A percentile compares a stretch with the other conserved stretches of the same genome.
phyloP scores from a whole-genome alignment of 2,888 invertebrate genomes.

The Lymantria dispar region DNA sequence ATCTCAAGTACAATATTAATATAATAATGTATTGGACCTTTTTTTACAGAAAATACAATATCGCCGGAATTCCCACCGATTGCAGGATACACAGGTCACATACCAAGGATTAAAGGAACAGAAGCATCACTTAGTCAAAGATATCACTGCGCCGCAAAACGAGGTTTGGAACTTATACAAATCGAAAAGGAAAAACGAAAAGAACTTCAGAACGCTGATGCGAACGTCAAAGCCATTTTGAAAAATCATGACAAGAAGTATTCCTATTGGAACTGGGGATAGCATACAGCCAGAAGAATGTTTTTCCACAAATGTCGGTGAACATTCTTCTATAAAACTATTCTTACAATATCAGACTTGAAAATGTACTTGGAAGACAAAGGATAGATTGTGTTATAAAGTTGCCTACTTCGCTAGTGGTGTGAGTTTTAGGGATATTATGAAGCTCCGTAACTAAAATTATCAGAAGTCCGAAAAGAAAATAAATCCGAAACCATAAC shows the following conservation, averaged over 20 bases:
- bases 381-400: conserved; percentile 17
- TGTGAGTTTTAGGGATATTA: no score
- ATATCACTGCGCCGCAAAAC: conserved; percentile 85
- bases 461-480: no score
- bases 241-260: conserved; percentile 68
- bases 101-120: conserved; percentile 85
- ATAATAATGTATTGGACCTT: not conserved
- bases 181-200: conserved; percentile 78
- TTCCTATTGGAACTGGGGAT: conserved; percentile 80
- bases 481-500: no score
- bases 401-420: conserved; percentile 7
- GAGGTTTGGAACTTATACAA: conserved; percentile 83
- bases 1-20: not conserved
- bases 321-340: conserved; percentile 67
- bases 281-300: conserved; percentile 81
- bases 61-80: conserved; percentile 87
- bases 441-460: no score
- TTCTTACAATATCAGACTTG: conserved; percentile 40
- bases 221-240: conserved; percentile 62
- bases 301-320: conserved; percentile 73
- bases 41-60: conserved; percentile 82
- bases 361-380: conserved; percentile 12
- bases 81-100: conserved; percentile 88
- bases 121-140: conserved; percentile 87
- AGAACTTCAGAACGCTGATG: conserved; percentile 62